phyloP scores from a whole-genome alignment of 2,888 invertebrate genomes.

The Cephus pygmeus region DNA sequence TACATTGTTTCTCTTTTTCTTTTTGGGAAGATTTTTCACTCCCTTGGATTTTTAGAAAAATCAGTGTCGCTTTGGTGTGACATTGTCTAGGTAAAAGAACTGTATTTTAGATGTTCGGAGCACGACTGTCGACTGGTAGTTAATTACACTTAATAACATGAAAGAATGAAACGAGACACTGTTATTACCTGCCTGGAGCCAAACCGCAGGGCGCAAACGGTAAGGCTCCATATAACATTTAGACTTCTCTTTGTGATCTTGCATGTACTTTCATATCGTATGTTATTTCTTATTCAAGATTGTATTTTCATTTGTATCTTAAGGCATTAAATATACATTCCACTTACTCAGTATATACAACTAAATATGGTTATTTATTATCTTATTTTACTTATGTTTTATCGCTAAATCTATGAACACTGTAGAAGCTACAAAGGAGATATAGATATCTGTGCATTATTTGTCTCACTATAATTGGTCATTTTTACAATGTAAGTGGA shows the following conservation, averaged over 20 bases:
- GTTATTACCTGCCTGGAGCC: conserved; percentile 63
- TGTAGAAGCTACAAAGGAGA: neutral
- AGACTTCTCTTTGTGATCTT: conserved; percentile 13
- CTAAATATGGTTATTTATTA: neutral
- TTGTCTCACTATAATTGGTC: neutral
- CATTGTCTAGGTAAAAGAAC: conserved; percentile 13
- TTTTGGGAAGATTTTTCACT: neutral
- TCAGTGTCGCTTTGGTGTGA: neutral
- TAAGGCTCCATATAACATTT: conserved; percentile 46
- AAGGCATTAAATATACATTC: neutral
- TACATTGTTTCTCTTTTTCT: neutral
- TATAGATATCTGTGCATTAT: neutral
- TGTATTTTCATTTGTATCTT: too few relatives aligned
- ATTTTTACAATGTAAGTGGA: neutral
- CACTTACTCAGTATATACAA: neutral
- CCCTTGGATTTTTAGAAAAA: neutral
- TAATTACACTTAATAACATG: conserved; percentile 58
- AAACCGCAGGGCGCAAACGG: conserved; percentile 62
- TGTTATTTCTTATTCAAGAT: conserved; percentile 1
- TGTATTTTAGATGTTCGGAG: conserved; percentile 52
- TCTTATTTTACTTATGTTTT: neutral
- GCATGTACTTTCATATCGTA: conserved; percentile 14
- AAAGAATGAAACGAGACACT: conserved; percentile 65
- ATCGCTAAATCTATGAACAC: neutral
- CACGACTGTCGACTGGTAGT: conserved; percentile 45